Percentiles rank a stretch among this genome's conserved stretches.
These are phyloP conservation scores for Ahaetulla prasina DNA, from an alignment of 2,113 vertebrate species.

Conservation along the genomic window DNA sequence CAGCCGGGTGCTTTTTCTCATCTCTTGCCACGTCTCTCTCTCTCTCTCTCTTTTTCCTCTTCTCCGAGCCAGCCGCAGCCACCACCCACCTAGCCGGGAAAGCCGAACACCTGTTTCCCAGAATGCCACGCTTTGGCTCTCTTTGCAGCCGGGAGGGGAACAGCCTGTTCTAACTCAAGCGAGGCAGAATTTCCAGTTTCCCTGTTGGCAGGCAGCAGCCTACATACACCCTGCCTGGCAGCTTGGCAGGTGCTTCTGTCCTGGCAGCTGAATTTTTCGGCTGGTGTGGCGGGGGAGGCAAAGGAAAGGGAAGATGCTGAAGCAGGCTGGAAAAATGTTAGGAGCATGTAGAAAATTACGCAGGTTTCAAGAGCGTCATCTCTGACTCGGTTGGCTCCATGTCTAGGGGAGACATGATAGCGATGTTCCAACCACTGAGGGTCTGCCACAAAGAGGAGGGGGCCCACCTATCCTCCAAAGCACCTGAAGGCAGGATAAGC, in stretches of 20 bases:
- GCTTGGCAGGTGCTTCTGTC: not conserved
- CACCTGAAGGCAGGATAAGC: not conserved
- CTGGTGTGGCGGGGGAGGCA: not conserved
- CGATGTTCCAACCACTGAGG: not conserved
- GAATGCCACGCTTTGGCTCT: not conserved
- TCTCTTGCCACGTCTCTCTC: not conserved
- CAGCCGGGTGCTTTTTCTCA: not conserved
- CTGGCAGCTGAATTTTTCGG: not conserved
- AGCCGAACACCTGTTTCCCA: constrained; percentile 9
- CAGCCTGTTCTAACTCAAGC: not conserved
- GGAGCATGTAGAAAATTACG: not conserved
- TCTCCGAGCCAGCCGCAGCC: too few species aligned
- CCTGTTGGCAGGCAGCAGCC: not conserved
- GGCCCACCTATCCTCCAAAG: not conserved
- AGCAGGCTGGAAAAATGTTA: not conserved
- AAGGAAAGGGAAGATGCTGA: not conserved
- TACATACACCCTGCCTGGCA: not conserved
- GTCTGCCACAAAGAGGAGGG: not conserved
- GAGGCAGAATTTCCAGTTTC: constrained; percentile 18
- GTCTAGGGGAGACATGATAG: not conserved
- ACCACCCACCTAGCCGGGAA: not conserved
- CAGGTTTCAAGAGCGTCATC: not conserved
- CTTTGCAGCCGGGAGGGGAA: not conserved
- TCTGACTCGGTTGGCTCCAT: not conserved
- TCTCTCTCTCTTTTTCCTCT: not conserved